A percentile compares a stretch with the other conserved stretches of the same genome.
Evolutionary conservation across 2,113 vertebrate genomes (phyloP).

Genomic region (Pelodiscus sinensis): DNA sequence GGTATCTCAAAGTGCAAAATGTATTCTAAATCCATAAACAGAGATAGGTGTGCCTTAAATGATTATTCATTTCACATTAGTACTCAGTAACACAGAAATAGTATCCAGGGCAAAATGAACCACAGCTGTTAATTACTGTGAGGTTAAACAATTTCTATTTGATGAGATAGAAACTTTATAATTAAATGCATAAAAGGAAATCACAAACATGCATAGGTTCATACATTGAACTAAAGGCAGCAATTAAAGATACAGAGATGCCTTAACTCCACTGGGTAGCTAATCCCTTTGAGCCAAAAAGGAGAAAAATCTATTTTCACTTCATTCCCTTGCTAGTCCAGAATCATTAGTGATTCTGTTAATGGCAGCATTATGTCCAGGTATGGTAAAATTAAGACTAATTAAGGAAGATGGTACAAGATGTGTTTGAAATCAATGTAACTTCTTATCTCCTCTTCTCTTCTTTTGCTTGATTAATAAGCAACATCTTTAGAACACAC

Average conservation of each 20-base stretch:
- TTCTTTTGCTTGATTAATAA: neutral
- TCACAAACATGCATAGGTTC: neutral
- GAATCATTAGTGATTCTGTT: neutral
- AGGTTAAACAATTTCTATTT: neutral
- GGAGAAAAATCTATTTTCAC: neutral
- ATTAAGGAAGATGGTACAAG: neutral
- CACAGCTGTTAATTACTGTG: neutral
- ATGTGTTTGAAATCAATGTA: neutral
- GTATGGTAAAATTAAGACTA: neutral
- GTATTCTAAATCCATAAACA: fast-evolving
- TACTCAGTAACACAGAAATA: neutral
- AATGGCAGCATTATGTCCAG: neutral
- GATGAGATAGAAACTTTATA: neutral
- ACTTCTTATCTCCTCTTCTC: neutral
- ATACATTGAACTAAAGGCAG: neutral
- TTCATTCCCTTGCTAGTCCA: neutral
- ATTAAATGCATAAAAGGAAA: conserved; percentile 1
- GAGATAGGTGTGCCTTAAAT: neutral
- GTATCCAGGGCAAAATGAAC: neutral
- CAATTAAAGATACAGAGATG: neutral
- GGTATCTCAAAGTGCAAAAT: conserved; percentile 14
- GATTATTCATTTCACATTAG: neutral
- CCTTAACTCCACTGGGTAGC: neutral
- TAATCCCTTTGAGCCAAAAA: neutral
- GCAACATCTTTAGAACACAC: neutral